These are phyloP conservation scores for Dicrostonyx torquatus DNA, from an alignment of 2,797 vertebrate genomes.

Conservation along the genomic window DNA sequence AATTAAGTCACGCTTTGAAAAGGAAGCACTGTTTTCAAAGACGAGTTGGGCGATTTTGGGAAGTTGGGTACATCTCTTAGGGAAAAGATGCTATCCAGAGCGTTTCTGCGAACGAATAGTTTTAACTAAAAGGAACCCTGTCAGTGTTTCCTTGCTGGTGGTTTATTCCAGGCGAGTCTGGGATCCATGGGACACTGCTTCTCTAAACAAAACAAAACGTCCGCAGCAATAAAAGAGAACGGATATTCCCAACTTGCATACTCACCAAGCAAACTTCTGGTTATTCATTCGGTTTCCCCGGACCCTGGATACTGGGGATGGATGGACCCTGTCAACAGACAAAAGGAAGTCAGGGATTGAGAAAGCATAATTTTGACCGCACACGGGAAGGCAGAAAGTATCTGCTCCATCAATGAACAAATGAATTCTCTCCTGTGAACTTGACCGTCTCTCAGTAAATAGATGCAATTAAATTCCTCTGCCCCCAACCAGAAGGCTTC, in stretches of 20 bases:
- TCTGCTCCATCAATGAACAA: conserved; percentile 7
- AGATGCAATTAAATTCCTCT: background rate
- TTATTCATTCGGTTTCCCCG: conserved; percentile 81
- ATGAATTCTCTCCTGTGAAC: background rate
- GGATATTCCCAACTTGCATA: conserved; percentile 7
- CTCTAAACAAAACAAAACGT: background rate
- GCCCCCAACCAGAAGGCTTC: background rate
- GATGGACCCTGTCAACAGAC: conserved; percentile 75
- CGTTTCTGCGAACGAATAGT: background rate
- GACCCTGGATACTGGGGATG: conserved; percentile 79
- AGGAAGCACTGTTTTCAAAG: conserved; percentile 17
- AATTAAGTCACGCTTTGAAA: background rate
- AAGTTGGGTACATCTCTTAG: background rate
- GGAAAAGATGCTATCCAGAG: background rate
- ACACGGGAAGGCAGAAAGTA: background rate
- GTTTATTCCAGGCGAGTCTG: background rate
- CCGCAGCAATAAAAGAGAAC: background rate
- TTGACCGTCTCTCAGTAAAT: conserved; percentile 1
- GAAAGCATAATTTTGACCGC: background rate
- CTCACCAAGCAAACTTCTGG: conserved; percentile 82
- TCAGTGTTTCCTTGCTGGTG: background rate
- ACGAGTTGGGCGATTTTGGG: background rate
- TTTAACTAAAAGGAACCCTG: background rate
- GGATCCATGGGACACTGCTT: background rate
- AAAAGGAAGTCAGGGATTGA: conserved; percentile 27